Conservation (phyloP, 2,888 invertebrate species). For the Epinotia nisella region DNA sequence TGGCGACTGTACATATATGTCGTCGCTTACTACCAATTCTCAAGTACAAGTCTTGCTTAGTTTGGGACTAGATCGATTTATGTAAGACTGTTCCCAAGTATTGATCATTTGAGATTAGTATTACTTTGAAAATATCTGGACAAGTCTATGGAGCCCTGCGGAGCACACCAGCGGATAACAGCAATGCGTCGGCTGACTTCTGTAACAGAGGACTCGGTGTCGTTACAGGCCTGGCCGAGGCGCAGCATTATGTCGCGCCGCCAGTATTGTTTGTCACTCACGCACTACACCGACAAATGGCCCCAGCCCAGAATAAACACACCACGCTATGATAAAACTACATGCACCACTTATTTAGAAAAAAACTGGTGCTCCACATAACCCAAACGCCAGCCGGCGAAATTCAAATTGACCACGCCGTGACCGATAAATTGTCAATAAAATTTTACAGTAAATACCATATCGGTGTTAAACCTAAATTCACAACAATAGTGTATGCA, state of each 20-base stretch:
- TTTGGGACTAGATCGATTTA: too few species aligned
- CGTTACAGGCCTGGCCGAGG: slow-evolving; percentile 58
- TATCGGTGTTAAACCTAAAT: slow-evolving; percentile 35
- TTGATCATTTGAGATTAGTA: background rate
- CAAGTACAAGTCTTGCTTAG: too few species aligned
- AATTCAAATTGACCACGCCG: slow-evolving; percentile 16
- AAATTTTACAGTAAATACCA: slow-evolving; percentile 37
- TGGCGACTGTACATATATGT: too few species aligned
- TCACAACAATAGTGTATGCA: slow-evolving; percentile 44
- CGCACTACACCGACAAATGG: slow-evolving; percentile 80
- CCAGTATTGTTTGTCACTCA: slow-evolving; percentile 82
- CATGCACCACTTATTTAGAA: slow-evolving; percentile 47
- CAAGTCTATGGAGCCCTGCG: slow-evolving; percentile 10
- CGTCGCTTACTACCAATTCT: too few species aligned
- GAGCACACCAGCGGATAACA: slow-evolving; percentile 36
- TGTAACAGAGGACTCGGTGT: slow-evolving; percentile 64
- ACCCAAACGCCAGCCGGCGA: slow-evolving; percentile 10
- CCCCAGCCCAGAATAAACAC: slow-evolving; percentile 69
- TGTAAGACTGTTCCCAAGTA: background rate
- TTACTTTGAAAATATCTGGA: background rate
- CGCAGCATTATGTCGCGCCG: slow-evolving; percentile 74
- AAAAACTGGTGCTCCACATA: background rate
- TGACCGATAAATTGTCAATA: slow-evolving; percentile 29
- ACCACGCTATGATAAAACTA: slow-evolving; percentile 68
- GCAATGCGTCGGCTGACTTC: slow-evolving; percentile 59